These are phyloP conservation scores for Clunio marinus DNA, from an alignment of 2,888 invertebrate genomes.

Conservation along the genomic window DNA sequence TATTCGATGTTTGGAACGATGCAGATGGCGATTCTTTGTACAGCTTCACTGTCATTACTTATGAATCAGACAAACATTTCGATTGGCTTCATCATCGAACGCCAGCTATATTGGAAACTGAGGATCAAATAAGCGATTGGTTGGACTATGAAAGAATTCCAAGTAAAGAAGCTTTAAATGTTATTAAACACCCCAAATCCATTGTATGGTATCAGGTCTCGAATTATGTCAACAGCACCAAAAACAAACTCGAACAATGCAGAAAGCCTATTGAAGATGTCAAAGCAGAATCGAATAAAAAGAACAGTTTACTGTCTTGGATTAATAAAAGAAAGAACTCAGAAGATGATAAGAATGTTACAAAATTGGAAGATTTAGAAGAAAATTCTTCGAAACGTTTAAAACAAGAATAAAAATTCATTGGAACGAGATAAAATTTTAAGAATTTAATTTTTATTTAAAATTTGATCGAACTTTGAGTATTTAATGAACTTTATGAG, in stretches of 20 bases:
- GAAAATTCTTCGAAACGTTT: neutral
- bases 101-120: constrained; percentile 71
- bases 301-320: neutral
- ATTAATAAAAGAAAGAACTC: neutral
- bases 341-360: no score
- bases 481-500: no score
- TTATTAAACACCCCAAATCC: constrained; percentile 51
- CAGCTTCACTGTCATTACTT: constrained; percentile 73
- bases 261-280: constrained; percentile 53
- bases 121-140: constrained; percentile 65
- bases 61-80: constrained; percentile 63
- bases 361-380: neutral
- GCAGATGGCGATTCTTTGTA: constrained; percentile 57
- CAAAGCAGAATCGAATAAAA: neutral
- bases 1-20: constrained; percentile 67
- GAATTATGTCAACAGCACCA: constrained; percentile 65
- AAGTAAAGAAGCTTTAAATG: constrained; percentile 51
- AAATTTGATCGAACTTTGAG: neutral
- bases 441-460: neutral
- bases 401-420: neutral
- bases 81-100: constrained; percentile 74
- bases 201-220: constrained; percentile 69
- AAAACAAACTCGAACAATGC: constrained; percentile 61
- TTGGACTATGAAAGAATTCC: constrained; percentile 45
- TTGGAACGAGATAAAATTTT: neutral